phyloP scores from a whole-genome alignment of 2,797 vertebrate species.

The Dipus sagitta region DNA sequence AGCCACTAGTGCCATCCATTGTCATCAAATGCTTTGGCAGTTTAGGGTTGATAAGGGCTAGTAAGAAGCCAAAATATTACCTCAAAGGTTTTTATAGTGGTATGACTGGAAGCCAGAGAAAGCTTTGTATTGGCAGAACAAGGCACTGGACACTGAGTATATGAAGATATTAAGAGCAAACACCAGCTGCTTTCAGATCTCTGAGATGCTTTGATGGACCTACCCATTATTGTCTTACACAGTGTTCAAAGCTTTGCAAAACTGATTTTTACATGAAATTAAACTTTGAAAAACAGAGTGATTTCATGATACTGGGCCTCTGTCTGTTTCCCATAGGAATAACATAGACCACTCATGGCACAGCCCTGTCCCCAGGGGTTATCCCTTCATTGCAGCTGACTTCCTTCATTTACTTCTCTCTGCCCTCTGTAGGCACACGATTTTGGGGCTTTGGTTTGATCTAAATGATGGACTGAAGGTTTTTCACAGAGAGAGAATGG shows the following conservation, averaged over 20 bases:
- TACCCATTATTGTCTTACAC: neutral
- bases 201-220: neutral
- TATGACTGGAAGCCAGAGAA: neutral
- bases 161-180: neutral
- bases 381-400: neutral
- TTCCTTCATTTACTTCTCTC: neutral
- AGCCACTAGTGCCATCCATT: neutral
- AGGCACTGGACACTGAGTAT: neutral
- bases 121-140: neutral
- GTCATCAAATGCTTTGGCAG: neutral
- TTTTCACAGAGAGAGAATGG: neutral
- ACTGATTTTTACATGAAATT: neutral
- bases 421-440: neutral
- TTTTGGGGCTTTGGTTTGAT: conserved; percentile 6
- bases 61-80: neutral
- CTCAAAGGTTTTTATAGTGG: neutral
- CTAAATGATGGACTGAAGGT: neutral
- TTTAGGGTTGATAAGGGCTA: neutral
- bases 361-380: too few relatives aligned
- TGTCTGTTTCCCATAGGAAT: neutral
- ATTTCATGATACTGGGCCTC: neutral
- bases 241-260: neutral
- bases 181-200: neutral
- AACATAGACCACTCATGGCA: rapidly evolving
- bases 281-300: neutral